Evolutionary conservation across 1,140 invertebrate genomes (phyloP), one percentile per base, ranked within the genome.

Genomic region (Eurosta solidaginis): DNA sequence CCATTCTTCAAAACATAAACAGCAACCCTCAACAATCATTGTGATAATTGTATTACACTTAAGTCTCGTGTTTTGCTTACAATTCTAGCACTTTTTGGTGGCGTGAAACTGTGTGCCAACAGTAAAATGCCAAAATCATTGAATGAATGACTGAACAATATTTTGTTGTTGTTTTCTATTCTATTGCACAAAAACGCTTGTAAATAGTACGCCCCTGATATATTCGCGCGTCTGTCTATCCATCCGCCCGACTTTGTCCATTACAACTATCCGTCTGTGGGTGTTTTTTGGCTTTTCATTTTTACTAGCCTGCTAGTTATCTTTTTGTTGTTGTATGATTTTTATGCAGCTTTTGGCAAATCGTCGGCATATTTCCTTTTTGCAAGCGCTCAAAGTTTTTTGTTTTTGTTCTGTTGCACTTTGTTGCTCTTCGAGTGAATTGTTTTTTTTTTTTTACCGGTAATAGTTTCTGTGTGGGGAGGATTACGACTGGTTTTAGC

Each of bases 91-190:
- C 33, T 68, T 68, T 68, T 29, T n/a, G n/a, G n/a, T n/a, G 22
- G 59, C 40, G 59, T 12, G 59, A 68, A 68, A 12, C 59, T 68
- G 36, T n/a, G n/a, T 68, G 59, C n/a, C 59, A 68, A n/a, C 59
- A 68, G 59, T 33, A 68, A 68, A 68, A 68, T 42, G 59, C 59
- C n/a, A 22, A 68, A 68, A 2, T 68, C 59, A 40, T n/a, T 40
- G 59, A 68, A 63, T 63, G 54, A 33, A 59, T 36, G 59, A 68
- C 7, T 68, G 59, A 40, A 68, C 22, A 33, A 68, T 2, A 12
- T 1, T 12, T 54, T 54, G 3, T 54, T 54, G 50, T 68, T 68
- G 27, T 68, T 68, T 54, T 9, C 3, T 68, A 68, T 68, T 42
- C 29, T 68, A 68, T 68, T 68, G 36, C 59, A 68, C 40, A 42